Base-by-base conservation (phyloP, 1,140 invertebrate species). In the Ips typographus region DNA sequence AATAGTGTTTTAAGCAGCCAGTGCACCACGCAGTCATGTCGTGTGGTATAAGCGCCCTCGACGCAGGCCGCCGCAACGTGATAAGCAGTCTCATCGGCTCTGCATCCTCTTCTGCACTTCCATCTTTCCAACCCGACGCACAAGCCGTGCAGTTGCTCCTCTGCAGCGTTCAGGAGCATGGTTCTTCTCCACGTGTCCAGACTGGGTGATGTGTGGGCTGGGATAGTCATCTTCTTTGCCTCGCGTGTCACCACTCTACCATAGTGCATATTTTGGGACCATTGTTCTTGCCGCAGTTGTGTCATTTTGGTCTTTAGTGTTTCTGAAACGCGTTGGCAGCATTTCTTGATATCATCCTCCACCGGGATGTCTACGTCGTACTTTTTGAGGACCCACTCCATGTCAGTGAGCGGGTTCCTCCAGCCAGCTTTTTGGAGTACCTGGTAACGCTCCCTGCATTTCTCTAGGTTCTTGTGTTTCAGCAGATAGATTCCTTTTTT, bases 61-160 rank as follows among this genome's bases (percentile, higher is more conserved):
- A 22, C 22, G 22, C 22, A 22, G 22, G 22, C 22, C 22, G 22
- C 22, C 22, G 55, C 43, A n/a, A 71, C 69, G 44, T 71, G 69
- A 22, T 71, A 71, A 41, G 69, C 52, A 4, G 52, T 71, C 43
- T 71, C 70, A 2, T 6, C 58, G 1, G 4, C 8, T 6, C 40
- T 39, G 57, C 65, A 70, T 22, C 22, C 22, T 22, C 22, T 22
- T 22, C 22, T 22, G 22, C 22, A 22, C 22, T 22, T 22, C 22
- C 7, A 61, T 60, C 42, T 42, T 47, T 53, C 58, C 65, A 22
- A 41, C 65, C 5, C 47, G 4, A 60, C 40, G 56, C 59, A 68
- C 8, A 70, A 42, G 22, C 65, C 70, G 36, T 65, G 71, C 5
- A 72, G 40, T 41, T 69, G 71, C 59, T 72, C 61, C 59, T 72